A percentile compares a stretch with the other conserved stretches of the same genome.
Conservation (phyloP, 1,140 invertebrate species). For the Ceratosolen solmsi region DNA sequence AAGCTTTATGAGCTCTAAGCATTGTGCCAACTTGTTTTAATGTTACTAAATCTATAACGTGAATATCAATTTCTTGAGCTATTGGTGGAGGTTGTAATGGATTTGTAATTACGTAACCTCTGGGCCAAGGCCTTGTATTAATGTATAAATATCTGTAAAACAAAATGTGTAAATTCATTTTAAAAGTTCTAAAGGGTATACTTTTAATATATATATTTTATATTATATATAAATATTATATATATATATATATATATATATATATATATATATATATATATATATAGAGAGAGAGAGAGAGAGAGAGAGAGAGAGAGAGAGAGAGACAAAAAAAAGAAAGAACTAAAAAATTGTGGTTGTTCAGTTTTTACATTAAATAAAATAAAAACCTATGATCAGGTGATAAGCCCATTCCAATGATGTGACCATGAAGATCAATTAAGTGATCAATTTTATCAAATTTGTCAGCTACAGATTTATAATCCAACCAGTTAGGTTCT, state of each 20-base stretch:
- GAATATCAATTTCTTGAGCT: conserved; percentile 93
- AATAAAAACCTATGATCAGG: conserved; percentile 84
- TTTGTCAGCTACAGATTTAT: conserved; percentile 79
- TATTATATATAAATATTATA: too few species aligned
- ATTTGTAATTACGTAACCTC: conserved; percentile 84
- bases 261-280: conserved; percentile 93
- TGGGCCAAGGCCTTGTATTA: conserved; percentile 89
- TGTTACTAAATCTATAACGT: conserved; percentile 88
- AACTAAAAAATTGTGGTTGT: too few species aligned
- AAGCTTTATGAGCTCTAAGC: conserved; percentile 88
- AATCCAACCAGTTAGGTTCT: conserved; percentile 81
- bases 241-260: too few species aligned
- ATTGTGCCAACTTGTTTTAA: conserved; percentile 87
- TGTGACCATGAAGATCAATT: conserved; percentile 91
- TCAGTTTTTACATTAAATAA: not conserved
- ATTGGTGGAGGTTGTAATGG: conserved; percentile 88
- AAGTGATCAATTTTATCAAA: conserved; percentile 88
- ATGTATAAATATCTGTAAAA: conserved; percentile 85
- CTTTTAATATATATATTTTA: too few species aligned
- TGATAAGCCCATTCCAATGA: conserved; percentile 91
- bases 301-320: too few species aligned
- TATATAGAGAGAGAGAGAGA: conserved; percentile 66
- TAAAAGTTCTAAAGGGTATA: too few species aligned
- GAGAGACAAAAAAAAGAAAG: too few species aligned
- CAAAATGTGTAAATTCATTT: too few species aligned